phyloP scores from a whole-genome alignment of 2,113 vertebrate species.

The sheep (Ovis aries) region ARS-UI_Ramb_v3.0 NC_056058.1:98213501-98214000 shows the following conservation, averaged over 20 bases:
- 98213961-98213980: background rate
- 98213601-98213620: background rate
- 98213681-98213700: background rate
- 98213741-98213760: background rate
- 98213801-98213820: background rate
- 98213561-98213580: background rate
- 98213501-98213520: background rate
- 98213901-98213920: background rate
- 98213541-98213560: background rate
- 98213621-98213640: fast-evolving
- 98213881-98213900: background rate
- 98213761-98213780: background rate
- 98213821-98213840: background rate
- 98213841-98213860: background rate
- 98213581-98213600: background rate
- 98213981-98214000: background rate
- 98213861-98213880: background rate
- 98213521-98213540: background rate
- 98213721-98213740: background rate
- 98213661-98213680: background rate
- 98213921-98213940: background rate
- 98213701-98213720: background rate
- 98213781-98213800: background rate
- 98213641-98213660: background rate
- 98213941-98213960: background rate